Conservation (phyloP, 1,140 invertebrate genomes). For the Drosophila suzukii region DNA sequence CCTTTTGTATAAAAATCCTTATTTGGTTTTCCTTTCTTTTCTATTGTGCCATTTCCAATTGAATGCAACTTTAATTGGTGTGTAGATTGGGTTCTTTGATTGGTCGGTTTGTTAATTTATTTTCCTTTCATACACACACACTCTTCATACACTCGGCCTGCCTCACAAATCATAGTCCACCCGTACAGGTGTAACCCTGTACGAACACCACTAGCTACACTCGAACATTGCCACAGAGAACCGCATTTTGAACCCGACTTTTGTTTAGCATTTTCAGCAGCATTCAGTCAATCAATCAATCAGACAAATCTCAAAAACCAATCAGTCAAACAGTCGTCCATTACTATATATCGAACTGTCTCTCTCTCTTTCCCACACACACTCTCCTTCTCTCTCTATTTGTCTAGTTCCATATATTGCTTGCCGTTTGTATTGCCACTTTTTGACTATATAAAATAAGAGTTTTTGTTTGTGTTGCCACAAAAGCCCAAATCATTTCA, state of each 20-base stretch:
- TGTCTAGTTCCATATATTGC: constrained; percentile 55
- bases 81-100: constrained; percentile 55
- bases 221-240: constrained; percentile 39
- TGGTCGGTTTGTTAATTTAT: constrained; percentile 37
- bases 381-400: constrained; percentile 29
- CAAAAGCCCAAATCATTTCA: constrained; percentile 24
- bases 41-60: constrained; percentile 51
- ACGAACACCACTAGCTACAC: constrained; percentile 27
- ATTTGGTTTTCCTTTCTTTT: constrained; percentile 30
- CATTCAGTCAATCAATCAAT: constrained; percentile 55
- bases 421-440: constrained; percentile 68
- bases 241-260: constrained; percentile 25
- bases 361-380: constrained; percentile 3
- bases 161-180: constrained; percentile 14
- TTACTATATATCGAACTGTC: constrained; percentile 70
- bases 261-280: constrained; percentile 74
- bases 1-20: constrained; percentile 25
- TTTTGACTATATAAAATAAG: constrained; percentile 58
- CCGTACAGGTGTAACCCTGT: constrained; percentile 9
- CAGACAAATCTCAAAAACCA: constrained; percentile 57
- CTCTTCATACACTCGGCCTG: constrained; percentile 22
- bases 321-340: constrained; percentile 77
- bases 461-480: constrained; percentile 56
- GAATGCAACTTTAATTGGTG: constrained; percentile 65
- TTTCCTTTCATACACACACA: constrained; percentile 25